Conservation (phyloP, 2,113 vertebrate genomes). For the pig (Sus scrofa) region T2T-Sscrofa CM000814.6:45374501-45375000, state of each 20-base stretch:
- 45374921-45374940: background rate
- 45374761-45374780: background rate
- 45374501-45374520: background rate
- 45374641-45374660: background rate
- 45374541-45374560: too few species aligned
- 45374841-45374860: background rate
- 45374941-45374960: background rate
- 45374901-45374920: background rate
- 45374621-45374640: background rate
- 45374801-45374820: background rate
- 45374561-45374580: too few species aligned
- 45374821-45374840: background rate
- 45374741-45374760: background rate
- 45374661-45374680: background rate
- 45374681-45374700: background rate
- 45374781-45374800: background rate
- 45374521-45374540: too few species aligned
- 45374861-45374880: rapidly evolving
- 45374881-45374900: rapidly evolving
- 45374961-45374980: background rate
- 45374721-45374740: background rate
- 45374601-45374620: background rate
- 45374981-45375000: background rate
- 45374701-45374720: background rate
- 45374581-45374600: background rate